These are phyloP conservation scores for Oncorhynchus keta DNA, from an alignment of 2,113 vertebrate genomes.

Conservation along the genomic window DNA sequence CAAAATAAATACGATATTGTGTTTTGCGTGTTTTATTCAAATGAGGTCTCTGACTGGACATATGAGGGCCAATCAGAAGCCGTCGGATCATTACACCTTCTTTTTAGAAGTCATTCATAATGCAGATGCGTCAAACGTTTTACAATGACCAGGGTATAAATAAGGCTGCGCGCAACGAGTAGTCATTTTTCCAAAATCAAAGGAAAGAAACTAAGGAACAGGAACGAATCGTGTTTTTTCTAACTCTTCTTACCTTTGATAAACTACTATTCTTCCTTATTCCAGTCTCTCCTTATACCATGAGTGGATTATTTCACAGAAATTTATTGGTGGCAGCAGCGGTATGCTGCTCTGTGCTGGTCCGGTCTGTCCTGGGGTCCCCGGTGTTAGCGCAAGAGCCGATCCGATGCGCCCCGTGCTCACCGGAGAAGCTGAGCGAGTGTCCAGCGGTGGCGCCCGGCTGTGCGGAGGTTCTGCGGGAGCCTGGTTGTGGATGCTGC, in stretches of 20 bases:
- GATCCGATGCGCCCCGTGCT: slow-evolving; percentile 84
- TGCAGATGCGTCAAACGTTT: slow-evolving; percentile 77
- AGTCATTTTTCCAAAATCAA: slow-evolving; percentile 67
- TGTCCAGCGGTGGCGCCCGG: slow-evolving; percentile 80
- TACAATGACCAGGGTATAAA: slow-evolving; percentile 74
- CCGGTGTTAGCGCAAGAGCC: slow-evolving; percentile 66
- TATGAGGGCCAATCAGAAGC: slow-evolving; percentile 68
- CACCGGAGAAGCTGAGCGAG: slow-evolving; percentile 75
- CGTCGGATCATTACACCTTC: slow-evolving; percentile 74
- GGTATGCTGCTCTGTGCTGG: slow-evolving; percentile 64
- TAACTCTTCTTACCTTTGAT: slow-evolving; percentile 36
- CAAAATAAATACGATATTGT: slow-evolving; percentile 71
- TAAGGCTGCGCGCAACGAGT: slow-evolving; percentile 65
- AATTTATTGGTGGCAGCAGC: slow-evolving; percentile 60
- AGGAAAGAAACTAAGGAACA: slow-evolving; percentile 45
- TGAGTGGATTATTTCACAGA: slow-evolving; percentile 61
- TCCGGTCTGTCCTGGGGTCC: slow-evolving; percentile 49
- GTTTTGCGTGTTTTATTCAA: slow-evolving; percentile 68
- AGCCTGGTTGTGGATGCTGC: slow-evolving; percentile 91
- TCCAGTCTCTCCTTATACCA: slow-evolving; percentile 45
- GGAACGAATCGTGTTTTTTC: slow-evolving; percentile 35
- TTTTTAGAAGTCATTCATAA: slow-evolving; percentile 81
- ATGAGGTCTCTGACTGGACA: slow-evolving; percentile 61
- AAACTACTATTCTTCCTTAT: slow-evolving; percentile 34
- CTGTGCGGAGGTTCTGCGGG: slow-evolving; percentile 79